Evolutionary conservation across 2,888 invertebrate genomes (phyloP).

Genomic region (Noctuana brunneofusca): DNA sequence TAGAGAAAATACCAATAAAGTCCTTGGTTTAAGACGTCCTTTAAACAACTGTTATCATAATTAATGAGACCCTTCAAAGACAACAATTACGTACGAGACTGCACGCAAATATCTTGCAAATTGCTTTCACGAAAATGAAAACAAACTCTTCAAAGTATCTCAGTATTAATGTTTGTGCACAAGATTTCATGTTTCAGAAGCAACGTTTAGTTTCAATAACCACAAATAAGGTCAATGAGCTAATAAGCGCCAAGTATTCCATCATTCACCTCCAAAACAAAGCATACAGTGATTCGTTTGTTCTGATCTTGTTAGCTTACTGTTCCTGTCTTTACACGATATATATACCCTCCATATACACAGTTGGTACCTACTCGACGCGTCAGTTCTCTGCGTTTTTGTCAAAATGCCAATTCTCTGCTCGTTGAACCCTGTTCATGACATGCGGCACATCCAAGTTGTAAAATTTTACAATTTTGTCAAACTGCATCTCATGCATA

Average conservation of each 20-base stretch:
- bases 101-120: no score
- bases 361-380: background rate
- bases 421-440: constrained; percentile 47
- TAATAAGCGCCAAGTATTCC: background rate
- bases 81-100: no score
- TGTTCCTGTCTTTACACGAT: background rate
- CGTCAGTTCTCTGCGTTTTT: constrained; percentile 59
- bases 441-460: constrained; percentile 21
- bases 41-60: no score
- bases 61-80: no score
- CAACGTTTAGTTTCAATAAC: no score
- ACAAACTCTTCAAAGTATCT: no score
- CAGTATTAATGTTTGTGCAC: no score
- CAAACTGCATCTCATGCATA: background rate
- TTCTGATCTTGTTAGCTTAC: background rate
- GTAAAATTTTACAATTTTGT: background rate
- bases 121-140: no score
- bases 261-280: background rate
- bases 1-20: no score
- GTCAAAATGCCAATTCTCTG: constrained; percentile 71
- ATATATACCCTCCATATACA: background rate
- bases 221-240: background rate
- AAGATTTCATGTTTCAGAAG: no score
- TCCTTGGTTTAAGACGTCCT: no score
- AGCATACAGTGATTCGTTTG: background rate